Evolutionary conservation across 2,113 vertebrate species (phyloP).

Genomic region (Dasyornis broadbenti): DNA sequence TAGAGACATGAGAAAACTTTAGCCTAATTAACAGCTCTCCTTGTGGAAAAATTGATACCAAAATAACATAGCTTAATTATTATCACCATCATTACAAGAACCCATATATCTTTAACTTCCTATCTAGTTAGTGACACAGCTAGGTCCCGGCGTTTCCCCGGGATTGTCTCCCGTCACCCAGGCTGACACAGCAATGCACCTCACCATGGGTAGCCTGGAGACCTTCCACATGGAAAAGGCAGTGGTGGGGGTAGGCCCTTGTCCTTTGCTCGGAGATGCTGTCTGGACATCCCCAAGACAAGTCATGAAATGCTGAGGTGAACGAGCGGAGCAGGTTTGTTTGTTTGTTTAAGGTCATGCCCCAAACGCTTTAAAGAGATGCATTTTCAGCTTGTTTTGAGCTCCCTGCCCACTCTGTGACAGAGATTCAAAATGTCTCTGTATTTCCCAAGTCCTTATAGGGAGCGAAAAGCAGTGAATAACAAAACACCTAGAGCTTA

Average conservation of each 20-base stretch:
- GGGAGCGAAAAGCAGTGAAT: not conserved
- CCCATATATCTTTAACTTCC: not conserved
- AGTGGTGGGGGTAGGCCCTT: accelerated
- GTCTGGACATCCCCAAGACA: not conserved
- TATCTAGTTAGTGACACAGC: not conserved
- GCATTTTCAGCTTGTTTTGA: not conserved
- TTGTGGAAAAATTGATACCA: not conserved
- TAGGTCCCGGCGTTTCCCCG: accelerated
- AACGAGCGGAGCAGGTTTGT: not conserved
- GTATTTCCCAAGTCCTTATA: not conserved
- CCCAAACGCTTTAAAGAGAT: not conserved
- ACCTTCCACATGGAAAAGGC: not conserved
- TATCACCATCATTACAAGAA: not conserved
- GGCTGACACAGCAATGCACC: not conserved
- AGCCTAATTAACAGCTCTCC: conserved; percentile 12
- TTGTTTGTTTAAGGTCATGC: not conserved
- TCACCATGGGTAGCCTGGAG: accelerated
- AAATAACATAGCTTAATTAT: conserved; percentile 29
- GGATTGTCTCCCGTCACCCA: not conserved
- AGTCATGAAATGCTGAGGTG: not conserved
- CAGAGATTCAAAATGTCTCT: not conserved
- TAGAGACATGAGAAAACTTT: not conserved
- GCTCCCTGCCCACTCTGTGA: not conserved
- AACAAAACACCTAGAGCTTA: not conserved
- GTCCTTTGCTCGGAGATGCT: not conserved